A percentile compares a stretch with the other conserved stretches of the same genome.
Conservation (phyloP, 2,113 vertebrate species). For the Sceloporus undulatus region DNA sequence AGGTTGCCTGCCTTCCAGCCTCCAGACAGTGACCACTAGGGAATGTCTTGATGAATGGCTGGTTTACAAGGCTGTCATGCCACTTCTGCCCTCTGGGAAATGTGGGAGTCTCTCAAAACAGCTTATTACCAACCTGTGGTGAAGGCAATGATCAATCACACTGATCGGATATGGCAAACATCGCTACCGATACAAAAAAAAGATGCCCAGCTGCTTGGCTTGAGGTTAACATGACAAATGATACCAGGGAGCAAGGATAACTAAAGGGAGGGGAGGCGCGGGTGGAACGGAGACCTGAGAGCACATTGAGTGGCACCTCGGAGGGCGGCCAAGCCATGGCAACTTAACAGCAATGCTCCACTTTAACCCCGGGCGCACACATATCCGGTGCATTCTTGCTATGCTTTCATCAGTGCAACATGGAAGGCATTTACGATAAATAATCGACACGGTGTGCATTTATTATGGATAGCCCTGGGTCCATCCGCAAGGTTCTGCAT, state of each 20-base stretch:
- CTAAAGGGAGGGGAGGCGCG: not conserved
- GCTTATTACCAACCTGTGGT: constrained; percentile 93
- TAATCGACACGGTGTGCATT: not conserved
- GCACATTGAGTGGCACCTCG: constrained; percentile 32
- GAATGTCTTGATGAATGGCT: constrained; percentile 93
- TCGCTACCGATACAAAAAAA: constrained; percentile 79
- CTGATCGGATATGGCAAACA: constrained; percentile 92
- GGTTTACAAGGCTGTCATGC: constrained; percentile 92
- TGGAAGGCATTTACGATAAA: not conserved
- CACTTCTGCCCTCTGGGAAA: constrained; percentile 87
- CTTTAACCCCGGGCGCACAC: not conserved
- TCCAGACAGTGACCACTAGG: constrained; percentile 72
- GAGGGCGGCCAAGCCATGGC: constrained; percentile 22
- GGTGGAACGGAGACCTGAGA: not conserved
- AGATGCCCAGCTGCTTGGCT: constrained; percentile 64
- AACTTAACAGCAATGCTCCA: constrained; percentile 29
- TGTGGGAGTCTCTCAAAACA: constrained; percentile 82
- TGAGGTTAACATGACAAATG: constrained; percentile 64
- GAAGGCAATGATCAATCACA: constrained; percentile 91
- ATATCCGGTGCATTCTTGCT: not conserved
- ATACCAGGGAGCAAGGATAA: constrained; percentile 55
- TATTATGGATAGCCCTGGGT: too few relatives aligned
- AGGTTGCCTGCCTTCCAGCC: constrained; percentile 53
- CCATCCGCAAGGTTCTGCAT: too few relatives aligned
- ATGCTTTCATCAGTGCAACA: not conserved